Conservation (phyloP, 37 sponge, comb jelly and placozoan species). For the Geodia barretti region DNA sequence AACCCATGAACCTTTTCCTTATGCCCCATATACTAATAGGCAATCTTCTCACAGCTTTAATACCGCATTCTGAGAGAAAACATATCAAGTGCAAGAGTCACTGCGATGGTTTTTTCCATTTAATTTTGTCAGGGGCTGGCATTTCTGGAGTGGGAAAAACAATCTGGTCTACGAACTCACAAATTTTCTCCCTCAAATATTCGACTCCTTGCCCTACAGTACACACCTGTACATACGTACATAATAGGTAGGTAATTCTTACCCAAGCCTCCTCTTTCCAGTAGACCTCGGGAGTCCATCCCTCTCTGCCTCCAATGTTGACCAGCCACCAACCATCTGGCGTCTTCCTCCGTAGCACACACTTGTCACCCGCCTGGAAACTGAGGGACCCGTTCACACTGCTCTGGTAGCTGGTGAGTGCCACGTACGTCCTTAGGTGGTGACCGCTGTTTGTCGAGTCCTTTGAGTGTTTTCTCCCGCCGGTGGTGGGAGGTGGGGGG, state of each 20-base stretch:
- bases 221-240: conserved; percentile 5
- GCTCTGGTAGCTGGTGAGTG: conserved; percentile 39
- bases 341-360: conserved; percentile 35
- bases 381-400: conserved; percentile 46
- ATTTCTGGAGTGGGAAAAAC: no score
- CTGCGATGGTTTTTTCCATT: no score
- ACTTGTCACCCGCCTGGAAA: conserved; percentile 51
- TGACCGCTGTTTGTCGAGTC: neutral
- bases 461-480: neutral
- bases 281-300: conserved; percentile 57
- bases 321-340: conserved; percentile 65
- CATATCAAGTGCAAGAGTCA: no score
- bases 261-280: conserved; percentile 52
- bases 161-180: no score
- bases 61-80: no score
- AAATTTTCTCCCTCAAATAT: conserved; percentile 11
- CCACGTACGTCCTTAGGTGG: conserved; percentile 38
- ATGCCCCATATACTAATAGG: no score
- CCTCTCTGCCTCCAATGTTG: conserved; percentile 54
- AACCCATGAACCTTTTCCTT: no score
- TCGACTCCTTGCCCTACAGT: conserved; percentile 1
- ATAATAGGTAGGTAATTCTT: conserved; percentile 1
- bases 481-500: conserved; percentile 11
- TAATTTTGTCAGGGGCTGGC: no score
- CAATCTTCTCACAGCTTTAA: no score